Evolutionary conservation across 2,113 vertebrate species (phyloP), one percentile per base, ranked within the genome.

Genomic region (Dipodomys spectabilis): DNA sequence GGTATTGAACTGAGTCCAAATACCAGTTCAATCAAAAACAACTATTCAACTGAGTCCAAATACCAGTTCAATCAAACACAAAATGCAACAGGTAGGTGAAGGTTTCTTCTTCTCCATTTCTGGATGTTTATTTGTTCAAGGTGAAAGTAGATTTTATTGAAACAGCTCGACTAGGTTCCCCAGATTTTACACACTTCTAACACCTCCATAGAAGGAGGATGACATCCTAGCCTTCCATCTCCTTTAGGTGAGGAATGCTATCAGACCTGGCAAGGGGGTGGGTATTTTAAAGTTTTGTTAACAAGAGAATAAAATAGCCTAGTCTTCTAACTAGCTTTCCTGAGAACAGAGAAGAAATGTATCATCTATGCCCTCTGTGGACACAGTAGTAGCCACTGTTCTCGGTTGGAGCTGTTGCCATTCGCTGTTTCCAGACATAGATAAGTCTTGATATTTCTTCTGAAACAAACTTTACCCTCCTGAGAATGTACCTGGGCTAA

Each of bases 401-500:
- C 35, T 82, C 60, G 25, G 32, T 32, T 82, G n/a, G 2, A 27
- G 35, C 15, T 65, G 32, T 57, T 77, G 49, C 49, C 49, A 53
- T 53, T 27, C 5, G 27, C n/a, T 67, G 28, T 39, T 57, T 67
- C 7, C 11, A 19, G 32, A 28, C 65, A 39, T 0, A 73, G 6
- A 23, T 35, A 71, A 18, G 1, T 32, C 68, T 77, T 69, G 75
- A 78, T 49, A 27, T 93, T 93, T 79, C 49, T 91, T 94, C 71
- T 62, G 77, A 85, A 77, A 57, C 4, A 82, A 82, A 22, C 7
- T 20, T 49, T 65, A 68, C 62, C 68, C 12, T 84, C 27, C 73
- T 79, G 44, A 49, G 30, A 60, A 44, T 64, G 5, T 65, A 64
- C 22, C 45, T n/a, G 23, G 25, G 20, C 4, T 75, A 77, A 32